Percentiles rank a stretch among this genome's conserved stretches.
Conservation (phyloP, 1,140 invertebrate genomes). For the Periplaneta americana region DNA sequence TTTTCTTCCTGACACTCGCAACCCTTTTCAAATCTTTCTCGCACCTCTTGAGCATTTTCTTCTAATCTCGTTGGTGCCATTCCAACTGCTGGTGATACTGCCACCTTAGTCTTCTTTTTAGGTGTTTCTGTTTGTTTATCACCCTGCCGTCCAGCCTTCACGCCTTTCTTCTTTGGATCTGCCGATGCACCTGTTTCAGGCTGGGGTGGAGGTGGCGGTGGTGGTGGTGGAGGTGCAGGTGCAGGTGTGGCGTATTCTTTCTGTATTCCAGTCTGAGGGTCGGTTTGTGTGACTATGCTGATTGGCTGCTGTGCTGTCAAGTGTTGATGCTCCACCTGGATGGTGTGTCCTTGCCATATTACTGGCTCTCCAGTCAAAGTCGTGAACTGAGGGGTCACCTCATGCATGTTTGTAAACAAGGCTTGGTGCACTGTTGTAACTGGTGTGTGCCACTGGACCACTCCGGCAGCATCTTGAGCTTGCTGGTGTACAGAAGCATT, state of each 20-base stretch:
- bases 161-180: neutral
- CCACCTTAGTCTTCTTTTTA: conserved; percentile 29
- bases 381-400: conserved; percentile 25
- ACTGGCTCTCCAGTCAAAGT: conserved; percentile 34
- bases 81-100: neutral
- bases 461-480: neutral
- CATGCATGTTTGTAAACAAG: conserved; percentile 32
- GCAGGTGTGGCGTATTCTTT: neutral
- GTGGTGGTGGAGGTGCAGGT: neutral
- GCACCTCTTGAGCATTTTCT: conserved; percentile 53
- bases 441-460: conserved; percentile 50
- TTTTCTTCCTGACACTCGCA: conserved; percentile 71
- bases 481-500: neutral
- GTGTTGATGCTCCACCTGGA: conserved; percentile 42
- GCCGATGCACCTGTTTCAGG: neutral
- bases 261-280: conserved; percentile 27
- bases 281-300: conserved; percentile 31
- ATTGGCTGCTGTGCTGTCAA: conserved; percentile 25
- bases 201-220: neutral
- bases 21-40: conserved; percentile 58
- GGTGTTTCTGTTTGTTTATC: conserved; percentile 28
- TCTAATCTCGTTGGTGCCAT: conserved; percentile 43
- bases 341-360: conserved; percentile 53
- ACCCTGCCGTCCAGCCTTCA: neutral
- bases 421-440: conserved; percentile 38